A percentile compares a stretch with the other conserved stretches of the same genome.
phyloP scores from a whole-genome alignment of 2,113 vertebrate genomes.

The Mastomys coucha region DNA sequence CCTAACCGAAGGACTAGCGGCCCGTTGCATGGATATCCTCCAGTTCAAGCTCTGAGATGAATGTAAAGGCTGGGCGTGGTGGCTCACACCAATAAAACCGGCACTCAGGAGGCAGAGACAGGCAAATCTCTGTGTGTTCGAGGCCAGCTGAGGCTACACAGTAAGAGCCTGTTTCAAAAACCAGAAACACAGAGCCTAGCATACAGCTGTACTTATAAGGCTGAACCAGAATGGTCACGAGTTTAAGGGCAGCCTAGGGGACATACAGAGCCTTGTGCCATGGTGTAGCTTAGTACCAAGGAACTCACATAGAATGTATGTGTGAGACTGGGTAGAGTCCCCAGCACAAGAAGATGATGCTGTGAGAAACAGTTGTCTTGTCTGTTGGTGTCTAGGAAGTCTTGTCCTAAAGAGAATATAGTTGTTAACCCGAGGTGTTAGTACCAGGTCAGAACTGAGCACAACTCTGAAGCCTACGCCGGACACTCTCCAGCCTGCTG shows the following conservation, averaged over 20 bases:
- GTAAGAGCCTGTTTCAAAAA: neutral
- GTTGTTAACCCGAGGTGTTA: neutral
- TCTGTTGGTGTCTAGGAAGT: neutral
- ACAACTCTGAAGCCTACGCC: fast-evolving
- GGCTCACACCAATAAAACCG: neutral
- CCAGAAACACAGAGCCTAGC: neutral
- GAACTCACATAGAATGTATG: neutral
- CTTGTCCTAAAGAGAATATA: neutral
- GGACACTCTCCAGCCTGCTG: too few relatives aligned
- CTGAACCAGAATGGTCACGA: neutral
- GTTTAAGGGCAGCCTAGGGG: neutral
- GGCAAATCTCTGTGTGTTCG: neutral
- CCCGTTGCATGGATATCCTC: neutral
- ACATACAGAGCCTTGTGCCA: neutral
- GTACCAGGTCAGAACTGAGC: neutral
- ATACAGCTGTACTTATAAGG: too few relatives aligned
- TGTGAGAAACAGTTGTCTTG: neutral
- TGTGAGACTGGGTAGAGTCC: neutral
- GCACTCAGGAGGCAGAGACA: neutral
- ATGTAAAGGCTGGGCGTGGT: neutral
- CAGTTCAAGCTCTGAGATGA: neutral
- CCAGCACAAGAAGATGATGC: neutral
- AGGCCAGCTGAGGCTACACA: neutral
- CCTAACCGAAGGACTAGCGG: neutral
- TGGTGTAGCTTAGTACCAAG: neutral